Evolutionary conservation across 1,140 invertebrate species (phyloP).

Genomic region (Chionoecetes opilio): DNA sequence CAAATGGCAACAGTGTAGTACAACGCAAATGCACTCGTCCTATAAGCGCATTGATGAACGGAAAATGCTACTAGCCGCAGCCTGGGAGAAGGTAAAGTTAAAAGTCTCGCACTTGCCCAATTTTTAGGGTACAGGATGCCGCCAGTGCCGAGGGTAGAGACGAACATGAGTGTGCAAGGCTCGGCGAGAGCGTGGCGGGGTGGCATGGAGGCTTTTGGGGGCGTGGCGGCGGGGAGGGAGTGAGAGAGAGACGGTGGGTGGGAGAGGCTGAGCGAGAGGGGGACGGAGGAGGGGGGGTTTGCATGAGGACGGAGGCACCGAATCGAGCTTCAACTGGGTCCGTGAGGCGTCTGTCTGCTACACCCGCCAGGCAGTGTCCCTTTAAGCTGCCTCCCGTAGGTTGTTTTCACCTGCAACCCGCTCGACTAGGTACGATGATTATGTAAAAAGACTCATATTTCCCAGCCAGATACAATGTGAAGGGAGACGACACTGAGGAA

Average conservation of each 20-base stretch:
- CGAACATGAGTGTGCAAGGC: background rate
- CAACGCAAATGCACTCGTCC: background rate
- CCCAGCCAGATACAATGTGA: background rate
- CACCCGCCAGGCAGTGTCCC: background rate
- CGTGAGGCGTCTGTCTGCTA: constrained; percentile 12
- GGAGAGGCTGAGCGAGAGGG: too few relatives aligned
- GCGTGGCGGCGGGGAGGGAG: background rate
- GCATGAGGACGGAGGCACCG: constrained; percentile 2
- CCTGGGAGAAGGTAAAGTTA: background rate
- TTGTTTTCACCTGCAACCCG: constrained; percentile 24
- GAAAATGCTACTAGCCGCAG: background rate
- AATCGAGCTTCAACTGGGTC: constrained; percentile 7
- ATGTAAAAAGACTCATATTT: background rate
- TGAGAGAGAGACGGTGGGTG: background rate
- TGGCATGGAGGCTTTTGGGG: background rate
- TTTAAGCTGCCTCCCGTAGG: background rate
- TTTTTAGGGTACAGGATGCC: background rate
- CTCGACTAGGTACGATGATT: background rate
- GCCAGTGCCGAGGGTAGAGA: background rate
- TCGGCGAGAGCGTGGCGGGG: background rate
- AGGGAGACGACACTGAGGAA: background rate
- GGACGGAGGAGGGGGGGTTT: background rate
- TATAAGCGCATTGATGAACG: background rate
- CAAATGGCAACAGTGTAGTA: constrained; percentile 10
- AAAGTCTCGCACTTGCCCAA: background rate